Percentiles rank a stretch among this genome's conserved stretches.
phyloP scores from a whole-genome alignment of 2,888 invertebrate species.

The Acleris literana region DNA sequence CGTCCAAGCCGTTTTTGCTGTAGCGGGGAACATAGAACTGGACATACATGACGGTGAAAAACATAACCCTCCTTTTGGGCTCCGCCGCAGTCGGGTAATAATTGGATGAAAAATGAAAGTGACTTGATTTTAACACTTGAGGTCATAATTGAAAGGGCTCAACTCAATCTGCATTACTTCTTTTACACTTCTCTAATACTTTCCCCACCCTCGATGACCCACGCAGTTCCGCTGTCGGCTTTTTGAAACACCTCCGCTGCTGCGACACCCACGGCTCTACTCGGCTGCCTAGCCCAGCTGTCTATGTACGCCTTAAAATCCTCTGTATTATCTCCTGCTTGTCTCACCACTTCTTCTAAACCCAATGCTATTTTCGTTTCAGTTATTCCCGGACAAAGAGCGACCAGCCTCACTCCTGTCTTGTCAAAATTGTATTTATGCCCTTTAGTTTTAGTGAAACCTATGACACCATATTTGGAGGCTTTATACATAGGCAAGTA shows the following conservation, averaged over 20 bases:
- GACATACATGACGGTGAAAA: too few species aligned
- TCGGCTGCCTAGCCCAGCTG: slow-evolving; percentile 44
- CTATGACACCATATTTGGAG: slow-evolving; percentile 79
- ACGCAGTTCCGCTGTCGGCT: slow-evolving; percentile 69
- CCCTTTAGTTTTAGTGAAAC: slow-evolving; percentile 70
- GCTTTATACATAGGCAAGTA: slow-evolving; percentile 79
- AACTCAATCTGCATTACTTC: too few species aligned
- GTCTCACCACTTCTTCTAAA: slow-evolving; percentile 9
- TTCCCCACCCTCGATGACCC: slow-evolving; percentile 63
- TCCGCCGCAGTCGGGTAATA: too few species aligned
- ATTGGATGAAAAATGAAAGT: too few species aligned
- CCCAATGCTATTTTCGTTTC: slow-evolving; percentile 53
- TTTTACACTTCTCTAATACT: slow-evolving; percentile 52
- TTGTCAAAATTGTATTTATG: slow-evolving; percentile 62
- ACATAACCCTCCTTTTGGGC: too few species aligned
- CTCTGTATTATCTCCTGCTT: slow-evolving; percentile 5
- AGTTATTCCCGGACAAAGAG: slow-evolving; percentile 77
- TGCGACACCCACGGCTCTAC: slow-evolving; percentile 40
- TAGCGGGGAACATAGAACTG: too few species aligned
- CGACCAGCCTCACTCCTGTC: slow-evolving; percentile 72
- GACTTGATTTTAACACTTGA: too few species aligned
- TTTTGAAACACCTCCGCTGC: slow-evolving; percentile 43
- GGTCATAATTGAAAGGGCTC: too few species aligned
- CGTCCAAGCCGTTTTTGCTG: too few species aligned
- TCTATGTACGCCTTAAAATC: slow-evolving; percentile 34